These are phyloP conservation scores for Hylia prasina DNA, from an alignment of 2,113 vertebrate species.

Conservation along the genomic window DNA sequence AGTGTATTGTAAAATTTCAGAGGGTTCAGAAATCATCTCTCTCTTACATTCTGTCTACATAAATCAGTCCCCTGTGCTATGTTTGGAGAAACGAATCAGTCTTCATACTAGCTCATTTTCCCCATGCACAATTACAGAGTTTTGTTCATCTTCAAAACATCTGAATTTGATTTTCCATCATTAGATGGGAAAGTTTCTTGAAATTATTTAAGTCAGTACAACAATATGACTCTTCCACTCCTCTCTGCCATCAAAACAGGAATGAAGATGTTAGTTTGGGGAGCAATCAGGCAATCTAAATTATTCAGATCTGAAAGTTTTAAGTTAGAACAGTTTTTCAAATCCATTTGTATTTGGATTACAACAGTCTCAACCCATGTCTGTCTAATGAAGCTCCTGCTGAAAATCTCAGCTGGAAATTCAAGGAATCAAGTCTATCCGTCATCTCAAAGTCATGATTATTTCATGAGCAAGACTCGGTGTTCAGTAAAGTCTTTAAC, in stretches of 20 bases:
- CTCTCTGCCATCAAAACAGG: slow-evolving; percentile 43
- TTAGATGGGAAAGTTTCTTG: slow-evolving; percentile 19
- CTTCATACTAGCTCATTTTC: neutral
- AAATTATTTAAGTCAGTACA: slow-evolving; percentile 24
- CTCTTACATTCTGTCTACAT: neutral
- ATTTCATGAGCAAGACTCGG: slow-evolving; percentile 75
- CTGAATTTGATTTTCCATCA: slow-evolving; percentile 58
- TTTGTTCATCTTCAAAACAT: slow-evolving; percentile 33
- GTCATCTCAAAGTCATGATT: slow-evolving; percentile 73
- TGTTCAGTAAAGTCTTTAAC: slow-evolving; percentile 76
- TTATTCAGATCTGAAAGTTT: slow-evolving; percentile 67
- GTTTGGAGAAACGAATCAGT: neutral
- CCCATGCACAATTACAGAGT: neutral
- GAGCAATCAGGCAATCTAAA: slow-evolving; percentile 59
- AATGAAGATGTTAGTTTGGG: slow-evolving; percentile 63
- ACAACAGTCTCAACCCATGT: slow-evolving; percentile 46
- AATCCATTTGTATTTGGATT: slow-evolving; percentile 65
- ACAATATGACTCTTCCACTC: slow-evolving; percentile 21
- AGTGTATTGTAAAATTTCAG: neutral
- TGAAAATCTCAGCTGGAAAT: slow-evolving; percentile 77
- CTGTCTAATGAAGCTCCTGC: slow-evolving; percentile 73
- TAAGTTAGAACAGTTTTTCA: slow-evolving; percentile 63
- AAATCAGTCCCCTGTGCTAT: neutral
- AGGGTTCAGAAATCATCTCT: neutral
- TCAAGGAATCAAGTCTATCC: slow-evolving; percentile 67